A percentile compares a stretch with the other conserved stretches of the same genome.
These are phyloP conservation scores for Cheilosia soror DNA, from an alignment of 2,888 invertebrate genomes.

Conservation along the genomic window DNA sequence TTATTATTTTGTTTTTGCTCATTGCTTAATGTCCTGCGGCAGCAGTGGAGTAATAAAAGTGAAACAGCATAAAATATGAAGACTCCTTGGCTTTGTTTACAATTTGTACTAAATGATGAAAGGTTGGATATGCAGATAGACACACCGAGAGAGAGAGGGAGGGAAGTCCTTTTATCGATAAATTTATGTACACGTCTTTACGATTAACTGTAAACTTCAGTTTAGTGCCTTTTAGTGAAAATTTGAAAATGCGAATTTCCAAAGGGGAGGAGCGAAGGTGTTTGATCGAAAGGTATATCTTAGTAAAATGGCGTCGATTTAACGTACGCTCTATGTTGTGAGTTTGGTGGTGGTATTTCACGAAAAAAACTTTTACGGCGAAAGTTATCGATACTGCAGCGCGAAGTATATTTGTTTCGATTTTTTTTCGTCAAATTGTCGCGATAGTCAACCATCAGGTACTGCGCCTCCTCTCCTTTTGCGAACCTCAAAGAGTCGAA, in stretches of 20 bases:
- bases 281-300: not conserved
- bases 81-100: constrained; percentile 26
- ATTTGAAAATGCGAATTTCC: constrained; percentile 14
- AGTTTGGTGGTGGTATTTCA: too few relatives aligned
- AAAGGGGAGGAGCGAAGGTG: not conserved
- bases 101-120: constrained; percentile 33
- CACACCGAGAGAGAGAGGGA: not conserved
- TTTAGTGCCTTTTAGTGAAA: constrained; percentile 24
- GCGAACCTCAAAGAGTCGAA: too few relatives aligned
- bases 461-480: too few relatives aligned
- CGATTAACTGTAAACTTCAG: constrained; percentile 32
- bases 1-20: constrained; percentile 21
- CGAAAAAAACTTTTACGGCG: too few relatives aligned
- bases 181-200: constrained; percentile 36
- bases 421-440: too few relatives aligned
- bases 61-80: constrained; percentile 45
- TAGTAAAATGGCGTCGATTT: not conserved
- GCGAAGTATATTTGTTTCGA: too few relatives aligned
- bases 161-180: constrained; percentile 21
- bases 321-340: too few relatives aligned
- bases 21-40: constrained; percentile 60
- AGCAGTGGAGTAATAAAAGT: constrained; percentile 33
- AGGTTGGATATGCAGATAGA: not conserved
- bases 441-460: too few relatives aligned
- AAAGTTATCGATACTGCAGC: too few relatives aligned